Evolutionary conservation across 2,113 vertebrate genomes (phyloP), one percentile per base, ranked within the genome.

Genomic region (Emydocephalus ijimae): DNA sequence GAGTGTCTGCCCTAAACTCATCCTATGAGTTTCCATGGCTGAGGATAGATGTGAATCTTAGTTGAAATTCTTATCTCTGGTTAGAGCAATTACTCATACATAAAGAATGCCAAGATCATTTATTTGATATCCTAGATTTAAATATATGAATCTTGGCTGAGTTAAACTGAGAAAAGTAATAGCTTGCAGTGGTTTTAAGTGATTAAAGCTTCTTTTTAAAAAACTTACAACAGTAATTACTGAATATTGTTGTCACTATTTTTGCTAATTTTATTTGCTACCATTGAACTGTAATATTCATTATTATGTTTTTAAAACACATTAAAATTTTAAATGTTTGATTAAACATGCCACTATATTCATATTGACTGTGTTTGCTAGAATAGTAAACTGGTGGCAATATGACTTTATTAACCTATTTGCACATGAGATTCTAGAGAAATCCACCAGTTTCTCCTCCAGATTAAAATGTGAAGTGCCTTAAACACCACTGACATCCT

Each of bases 221-320:
- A 34, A 86, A 91, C 54, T 91, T 81, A 85, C 45, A 86, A 54
- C 34, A 89, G n/a, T 34, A 86, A 87, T 89, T 91, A 54, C 43
- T 57, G 64, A 89, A 87, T 89, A 89, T 91, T 93, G 69, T 89
- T 93, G 56, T 89, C 88, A 91, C 55, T 86, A 93, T 92, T 93
- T 56, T 15, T 20, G 74, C 34, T 91, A 91, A 91, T 91, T 89
- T 91, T 93, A 89, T 89, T 91, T 86, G 90, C 74, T 93, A 48
- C 45, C 69, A 29, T 91, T 57, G 64, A 93, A 55, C 86, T 91
- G 18, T 89, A 89, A 91, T 89, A 91, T 23, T 69, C 87, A 85
- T 88, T 93, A 88, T 55, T 91, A 45, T 50, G 50, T 50, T 88
- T 74, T 91, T 56, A 91, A 89, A 89, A 54, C 64, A 93, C 90